Conservation (phyloP, 2,888 invertebrate genomes). For the Leptinotarsa haldemani region DNA sequence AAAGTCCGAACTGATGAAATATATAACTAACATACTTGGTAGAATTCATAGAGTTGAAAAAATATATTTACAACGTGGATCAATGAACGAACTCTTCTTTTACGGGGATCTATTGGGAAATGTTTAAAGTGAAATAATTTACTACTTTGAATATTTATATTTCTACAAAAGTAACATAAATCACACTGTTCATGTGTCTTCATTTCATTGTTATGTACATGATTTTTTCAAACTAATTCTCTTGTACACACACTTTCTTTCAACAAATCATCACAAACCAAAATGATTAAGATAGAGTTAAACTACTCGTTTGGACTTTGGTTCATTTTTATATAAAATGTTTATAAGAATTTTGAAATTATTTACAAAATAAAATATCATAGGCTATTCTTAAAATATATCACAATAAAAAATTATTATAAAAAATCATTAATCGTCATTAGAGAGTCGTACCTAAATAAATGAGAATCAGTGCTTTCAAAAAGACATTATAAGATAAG, state of each 20-base stretch:
- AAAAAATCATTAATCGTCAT: slow-evolving; percentile 3
- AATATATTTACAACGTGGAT: background rate
- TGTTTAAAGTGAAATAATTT: slow-evolving; percentile 2
- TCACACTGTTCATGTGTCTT: slow-evolving; percentile 8
- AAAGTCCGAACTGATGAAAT: too few relatives aligned
- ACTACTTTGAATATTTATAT: slow-evolving; percentile 18
- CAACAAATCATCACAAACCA: slow-evolving; percentile 35
- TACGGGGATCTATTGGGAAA: background rate
- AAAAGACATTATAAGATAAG: background rate
- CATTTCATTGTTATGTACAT: slow-evolving; percentile 38
- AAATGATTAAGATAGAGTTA: slow-evolving; percentile 29
- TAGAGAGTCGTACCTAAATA: slow-evolving; percentile 20
- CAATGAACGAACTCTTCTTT: background rate
- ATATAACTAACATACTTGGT: too few relatives aligned
- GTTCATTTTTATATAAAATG: slow-evolving; percentile 29
- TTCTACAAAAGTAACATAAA: slow-evolving; percentile 27
- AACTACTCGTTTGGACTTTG: slow-evolving; percentile 40
- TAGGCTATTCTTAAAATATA: slow-evolving; percentile 22
- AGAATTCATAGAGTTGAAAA: background rate
- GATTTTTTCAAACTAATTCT: slow-evolving; percentile 12
- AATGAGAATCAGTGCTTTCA: background rate
- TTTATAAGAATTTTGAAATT: slow-evolving; percentile 18
- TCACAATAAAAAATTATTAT: slow-evolving; percentile 27
- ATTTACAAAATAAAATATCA: slow-evolving; percentile 25
- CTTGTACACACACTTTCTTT: slow-evolving; percentile 37